A percentile compares a stretch with the other conserved stretches of the same genome.
Conservation (phyloP, 2,113 vertebrate genomes). For the Coptodon rendalli region DNA sequence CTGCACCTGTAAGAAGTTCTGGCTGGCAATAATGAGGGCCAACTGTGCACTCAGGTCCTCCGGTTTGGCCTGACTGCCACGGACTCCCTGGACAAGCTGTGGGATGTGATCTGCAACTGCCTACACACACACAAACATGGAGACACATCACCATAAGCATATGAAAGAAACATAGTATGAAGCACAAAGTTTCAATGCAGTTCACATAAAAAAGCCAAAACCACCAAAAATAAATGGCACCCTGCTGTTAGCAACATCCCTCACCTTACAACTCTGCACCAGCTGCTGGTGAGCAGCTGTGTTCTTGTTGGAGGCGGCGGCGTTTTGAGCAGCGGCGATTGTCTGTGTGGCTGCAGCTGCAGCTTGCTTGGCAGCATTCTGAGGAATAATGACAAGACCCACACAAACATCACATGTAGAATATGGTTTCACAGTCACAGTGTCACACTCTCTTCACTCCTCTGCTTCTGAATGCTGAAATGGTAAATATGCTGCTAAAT, state of each 20-base stretch:
- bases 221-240: neutral
- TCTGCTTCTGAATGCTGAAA: neutral
- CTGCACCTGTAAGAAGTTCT: slow-evolving; percentile 94
- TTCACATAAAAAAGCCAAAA: neutral
- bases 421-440: neutral
- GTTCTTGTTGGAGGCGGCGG: slow-evolving; percentile 94
- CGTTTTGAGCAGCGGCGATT: slow-evolving; percentile 95
- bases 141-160: neutral
- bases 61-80: slow-evolving; percentile 91
- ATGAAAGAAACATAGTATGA: neutral
- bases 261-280: slow-evolving; percentile 98
- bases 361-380: slow-evolving; percentile 97
- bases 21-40: slow-evolving; percentile 91
- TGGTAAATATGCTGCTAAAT: neutral
- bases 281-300: slow-evolving; percentile 92
- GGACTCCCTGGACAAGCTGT: slow-evolving; percentile 92
- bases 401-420: neutral
- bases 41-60: slow-evolving; percentile 93
- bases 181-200: neutral
- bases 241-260: neutral
- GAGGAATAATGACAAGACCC: neutral
- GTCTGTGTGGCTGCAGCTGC: slow-evolving; percentile 96
- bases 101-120: slow-evolving; percentile 96
- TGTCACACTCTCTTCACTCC: neutral
- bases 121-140: slow-evolving; percentile 52